Evolutionary conservation across 2,113 vertebrate genomes (phyloP).

Genomic region (Syrmaticus mikado): DNA sequence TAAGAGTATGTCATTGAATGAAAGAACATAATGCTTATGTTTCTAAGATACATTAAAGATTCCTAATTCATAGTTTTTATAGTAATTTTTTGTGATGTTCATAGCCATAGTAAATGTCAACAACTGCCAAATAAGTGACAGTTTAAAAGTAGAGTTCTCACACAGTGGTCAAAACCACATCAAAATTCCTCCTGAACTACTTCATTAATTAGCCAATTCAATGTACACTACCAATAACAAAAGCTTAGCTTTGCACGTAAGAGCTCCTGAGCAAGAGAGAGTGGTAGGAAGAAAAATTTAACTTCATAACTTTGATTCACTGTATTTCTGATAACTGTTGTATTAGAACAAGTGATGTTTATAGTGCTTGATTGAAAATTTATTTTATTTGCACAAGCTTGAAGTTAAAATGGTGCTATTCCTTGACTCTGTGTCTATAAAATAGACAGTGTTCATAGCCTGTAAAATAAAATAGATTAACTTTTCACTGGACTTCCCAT

Average conservation of each 20-base stretch:
- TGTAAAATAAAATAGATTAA: conserved; percentile 53
- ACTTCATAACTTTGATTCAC: conserved; percentile 30
- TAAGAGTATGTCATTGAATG: not conserved
- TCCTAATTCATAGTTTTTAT: not conserved
- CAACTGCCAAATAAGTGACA: not conserved
- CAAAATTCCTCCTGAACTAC: not conserved
- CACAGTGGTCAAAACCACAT: not conserved
- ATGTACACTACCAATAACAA: not conserved
- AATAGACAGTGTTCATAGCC: conserved; percentile 26
- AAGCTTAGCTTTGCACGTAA: conserved; percentile 7
- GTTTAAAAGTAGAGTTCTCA: not conserved
- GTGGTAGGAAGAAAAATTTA: conserved; percentile 29
- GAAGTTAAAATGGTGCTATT: conserved; percentile 40
- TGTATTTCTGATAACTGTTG: conserved; percentile 50
- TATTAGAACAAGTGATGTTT: conserved; percentile 57
- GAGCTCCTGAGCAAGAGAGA: conserved; percentile 10
- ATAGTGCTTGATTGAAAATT: conserved; percentile 67
- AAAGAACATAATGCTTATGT: not conserved
- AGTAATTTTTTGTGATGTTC: not conserved
- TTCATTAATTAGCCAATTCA: not conserved
- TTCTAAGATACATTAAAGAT: not conserved
- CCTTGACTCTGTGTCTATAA: conserved; percentile 6
- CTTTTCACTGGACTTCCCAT: conserved; percentile 45
- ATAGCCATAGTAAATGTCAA: not conserved
- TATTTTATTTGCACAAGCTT: conserved; percentile 57